Base-by-base conservation (phyloP, 2,797 vertebrate species). In the Urosaurus nigricauda region DNA sequence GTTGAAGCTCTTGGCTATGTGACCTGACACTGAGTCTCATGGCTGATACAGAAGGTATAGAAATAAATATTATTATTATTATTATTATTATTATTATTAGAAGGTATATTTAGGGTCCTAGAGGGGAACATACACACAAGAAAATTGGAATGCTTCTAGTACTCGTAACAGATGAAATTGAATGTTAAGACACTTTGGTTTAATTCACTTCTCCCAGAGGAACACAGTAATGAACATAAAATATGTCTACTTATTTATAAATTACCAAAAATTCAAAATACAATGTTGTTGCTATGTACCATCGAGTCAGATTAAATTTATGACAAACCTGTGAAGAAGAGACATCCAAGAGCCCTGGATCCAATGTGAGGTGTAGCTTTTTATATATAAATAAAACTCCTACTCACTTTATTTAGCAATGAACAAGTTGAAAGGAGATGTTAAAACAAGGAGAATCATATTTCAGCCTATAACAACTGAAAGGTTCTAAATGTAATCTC, bases 171-270 rank as follows among this genome's bases (percentile, higher is more conserved):
- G 21, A 80, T 65, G 5, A 29, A 87, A 65, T 29, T 17, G 37
- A 74, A 60, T 87, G 86, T 84, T 81, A 92, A 90, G 51, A 88
- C 58, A 85, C 74, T 77, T 71, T 24, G 83, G 12, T 88, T 92
- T 90, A 79, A 90, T 32, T 56, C n/a, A 8, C 47, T 79, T 87
- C 53, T 51, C 79, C 79, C 80, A 87, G 47, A 65, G 24, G 37
- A 93, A 58, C 11, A 3, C 6, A 84, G 87, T 71, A 87, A 89
- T 87, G 90, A 90, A 87, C 35, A 13, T 32, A 85, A 51, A 2
- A 47, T 88, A 32, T 90, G 70, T 32, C 58, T 63, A 89, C 12
- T 21, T 53, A 21, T 71, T 84, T 70, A 26, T 87, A 63, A 85
- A 86, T 19, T 77, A 79, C 83, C 35, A 91, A 93, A 91, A 90